A percentile compares a stretch with the other conserved stretches of the same genome.
These are phyloP conservation scores for Timema podura DNA, from an alignment of 2,888 invertebrate species.

Conservation along the genomic window DNA sequence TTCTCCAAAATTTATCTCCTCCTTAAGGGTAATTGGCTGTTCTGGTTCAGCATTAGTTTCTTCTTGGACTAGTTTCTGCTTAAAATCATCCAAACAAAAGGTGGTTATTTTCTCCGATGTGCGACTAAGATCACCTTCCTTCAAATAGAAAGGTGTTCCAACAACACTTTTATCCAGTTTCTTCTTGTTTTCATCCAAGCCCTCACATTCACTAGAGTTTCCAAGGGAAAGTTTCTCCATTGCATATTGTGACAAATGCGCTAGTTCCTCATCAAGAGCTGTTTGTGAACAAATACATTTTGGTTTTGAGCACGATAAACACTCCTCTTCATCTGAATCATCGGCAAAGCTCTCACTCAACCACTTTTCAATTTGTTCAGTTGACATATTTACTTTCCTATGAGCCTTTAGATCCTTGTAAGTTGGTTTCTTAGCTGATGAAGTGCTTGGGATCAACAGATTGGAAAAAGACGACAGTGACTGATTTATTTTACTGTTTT, in stretches of 20 bases:
- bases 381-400: conserved; percentile 61
- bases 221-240: conserved; percentile 9
- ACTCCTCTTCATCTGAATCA: conserved; percentile 13
- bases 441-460: neutral
- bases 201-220: neutral
- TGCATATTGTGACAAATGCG: conserved; percentile 3
- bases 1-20: too few relatives aligned
- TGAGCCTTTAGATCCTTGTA: conserved; percentile 10
- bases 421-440: neutral
- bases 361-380: conserved; percentile 67
- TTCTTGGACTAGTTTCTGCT: too few relatives aligned
- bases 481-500: neutral
- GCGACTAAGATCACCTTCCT: too few relatives aligned
- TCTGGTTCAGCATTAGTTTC: too few relatives aligned
- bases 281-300: conserved; percentile 14
- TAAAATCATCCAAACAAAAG: too few relatives aligned
- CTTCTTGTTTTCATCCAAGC: neutral
- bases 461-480: neutral
- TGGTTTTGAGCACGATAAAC: neutral
- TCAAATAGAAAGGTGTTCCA: neutral
- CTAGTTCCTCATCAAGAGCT: conserved; percentile 15
- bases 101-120: too few relatives aligned
- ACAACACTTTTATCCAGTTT: neutral
- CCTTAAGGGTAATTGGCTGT: too few relatives aligned
- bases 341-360: conserved; percentile 51